Base-by-base conservation (phyloP, 2,888 invertebrate genomes). In the Pristionchus japonicus region DNA sequence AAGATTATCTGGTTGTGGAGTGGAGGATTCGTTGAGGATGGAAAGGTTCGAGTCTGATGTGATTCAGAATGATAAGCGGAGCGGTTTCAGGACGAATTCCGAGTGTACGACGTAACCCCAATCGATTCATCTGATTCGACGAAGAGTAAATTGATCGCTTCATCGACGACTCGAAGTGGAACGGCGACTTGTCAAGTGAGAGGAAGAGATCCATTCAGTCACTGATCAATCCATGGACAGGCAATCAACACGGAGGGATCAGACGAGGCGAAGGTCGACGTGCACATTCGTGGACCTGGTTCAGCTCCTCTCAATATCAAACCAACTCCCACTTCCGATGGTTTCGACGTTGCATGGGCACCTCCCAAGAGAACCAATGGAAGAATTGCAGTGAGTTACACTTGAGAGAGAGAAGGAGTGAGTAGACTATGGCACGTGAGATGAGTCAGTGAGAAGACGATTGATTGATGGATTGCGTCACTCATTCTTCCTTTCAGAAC, bases 1-100 rank as follows among this genome's bases (percentile, higher is more conserved):
- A 93, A 93, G 82, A 94, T 94, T 84, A 91, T 94, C 40, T 94
- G 94, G 94, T 88, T 93, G 43, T 94, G 93, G 93, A 92, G 93
- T 88, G 92, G 91, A 47, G 89, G 90, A 23, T 89, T 92, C 23
- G 92, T 94, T 17, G 93, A 93, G 34, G 94, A 94, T 85, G 94
- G 94, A 88, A 93, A 93, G 88, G 91, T 91, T 11, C 2, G 13
- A 13, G 15, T 31, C 6, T 31, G 7, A 64, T 15, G 0, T 3
- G 37, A 85, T 64, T 57, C 31, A 52, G 27, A 83, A 23, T 34
- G 17, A 43, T 34, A 1, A 47, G 77, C 74, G 61, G 49, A 31
- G 34, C 49, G 43, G 27, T 20, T 89, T 86, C 52, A 92, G 90
- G 93, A 93, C 87, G 94, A 92, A 87, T 94, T 94, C 91, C 91